phyloP scores from a whole-genome alignment of 1,140 invertebrate species.

The Drosophila gunungcola region DNA sequence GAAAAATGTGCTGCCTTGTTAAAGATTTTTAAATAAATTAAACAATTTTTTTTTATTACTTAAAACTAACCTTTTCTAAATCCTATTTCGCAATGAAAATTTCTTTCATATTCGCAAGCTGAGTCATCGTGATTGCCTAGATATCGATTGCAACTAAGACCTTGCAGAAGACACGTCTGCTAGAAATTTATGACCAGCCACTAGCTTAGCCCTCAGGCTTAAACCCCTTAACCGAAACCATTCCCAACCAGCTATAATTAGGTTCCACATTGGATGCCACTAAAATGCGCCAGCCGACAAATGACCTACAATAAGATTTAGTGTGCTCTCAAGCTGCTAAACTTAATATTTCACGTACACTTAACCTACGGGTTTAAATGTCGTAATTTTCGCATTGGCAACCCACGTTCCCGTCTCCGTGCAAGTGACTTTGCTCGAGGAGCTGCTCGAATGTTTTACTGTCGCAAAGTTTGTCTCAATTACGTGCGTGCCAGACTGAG shows the following conservation, averaged over 20 bases:
- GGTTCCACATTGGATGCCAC: slow-evolving; percentile 10
- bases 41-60: too few species aligned
- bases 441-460: slow-evolving; percentile 74
- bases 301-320: slow-evolving; percentile 79
- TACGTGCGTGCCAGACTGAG: slow-evolving; percentile 77
- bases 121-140: not conserved
- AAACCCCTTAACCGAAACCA: slow-evolving; percentile 9
- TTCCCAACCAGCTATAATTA: slow-evolving; percentile 38
- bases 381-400: slow-evolving; percentile 80
- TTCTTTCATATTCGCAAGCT: too few species aligned
- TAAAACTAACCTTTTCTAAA: too few species aligned
- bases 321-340: slow-evolving; percentile 76
- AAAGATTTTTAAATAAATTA: too few species aligned
- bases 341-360: slow-evolving; percentile 82
- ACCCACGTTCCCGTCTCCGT: not conserved
- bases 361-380: slow-evolving; percentile 81
- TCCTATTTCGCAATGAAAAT: too few species aligned
- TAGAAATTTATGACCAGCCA: slow-evolving; percentile 14
- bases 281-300: slow-evolving; percentile 79
- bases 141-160: not conserved
- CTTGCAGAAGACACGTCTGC: slow-evolving; percentile 24
- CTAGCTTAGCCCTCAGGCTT: not conserved
- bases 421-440: slow-evolving; percentile 9
- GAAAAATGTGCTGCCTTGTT: too few species aligned
- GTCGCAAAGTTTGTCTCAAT: slow-evolving; percentile 81